Evolutionary conservation across 2,888 invertebrate species (phyloP), one percentile per base, ranked within the genome.

Genomic region (Melolontha melolontha): DNA sequence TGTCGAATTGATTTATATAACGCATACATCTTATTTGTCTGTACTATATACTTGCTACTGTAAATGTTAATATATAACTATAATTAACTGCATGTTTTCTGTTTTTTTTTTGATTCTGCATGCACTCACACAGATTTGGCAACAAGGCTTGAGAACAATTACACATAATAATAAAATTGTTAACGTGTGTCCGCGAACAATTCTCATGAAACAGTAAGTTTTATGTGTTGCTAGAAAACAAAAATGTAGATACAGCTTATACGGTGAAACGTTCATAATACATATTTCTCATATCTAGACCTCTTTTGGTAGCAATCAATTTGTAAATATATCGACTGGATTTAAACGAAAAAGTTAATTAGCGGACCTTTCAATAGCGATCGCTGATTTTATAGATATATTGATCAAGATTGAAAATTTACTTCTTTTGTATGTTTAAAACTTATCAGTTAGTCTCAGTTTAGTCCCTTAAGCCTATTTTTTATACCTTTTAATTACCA

Each of bases 151-250:
- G 71, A 91, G 97, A 76, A 87, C 87, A 77, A 91, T 98, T 79
- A 96, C 97, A 70, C 97, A 98, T 87, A 98, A 97, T 86, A 95
- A 93, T 86, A 98, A 97, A 88, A 93, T 93, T 81, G 94, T 92
- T 86, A 98, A 98, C 85, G 93, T 96, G 75, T 99, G 98, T 84
- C 95, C 96, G 27, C 90, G 93, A 83, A 97, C 93, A 67, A 96
- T 93, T 84, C 89, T 99, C 72, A 96, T 95, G 92, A 99, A 99
- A 88, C 98, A 99, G 98, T 99, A 90, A 91, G 97, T 94, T 73
- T 65, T 69, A 63, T 34, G 66, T 73, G 40, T 12, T n/a, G 17
- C 39, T 54, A 39, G 52, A 14, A 16, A 54, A 5, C 5, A 14
- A 6, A 52, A 29, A n/a, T 7, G 5, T 49, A 17, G 49, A 17